phyloP scores from a whole-genome alignment of 2,888 invertebrate genomes.

The Neoitamus cyanurus region DNA sequence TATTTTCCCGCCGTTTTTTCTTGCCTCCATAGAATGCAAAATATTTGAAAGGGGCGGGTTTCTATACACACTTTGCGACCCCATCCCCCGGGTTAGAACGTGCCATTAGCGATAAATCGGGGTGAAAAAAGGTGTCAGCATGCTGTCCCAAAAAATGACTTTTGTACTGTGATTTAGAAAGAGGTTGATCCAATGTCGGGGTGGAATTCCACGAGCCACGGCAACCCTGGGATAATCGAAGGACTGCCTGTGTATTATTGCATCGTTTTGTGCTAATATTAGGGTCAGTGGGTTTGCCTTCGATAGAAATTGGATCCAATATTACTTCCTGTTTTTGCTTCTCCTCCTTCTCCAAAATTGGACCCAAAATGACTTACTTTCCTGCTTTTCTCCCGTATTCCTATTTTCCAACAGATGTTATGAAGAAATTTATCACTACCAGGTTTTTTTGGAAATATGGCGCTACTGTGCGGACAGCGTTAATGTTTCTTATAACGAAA shows the following conservation, averaged over 20 bases:
- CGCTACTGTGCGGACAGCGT: neutral
- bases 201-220: neutral
- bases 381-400: neutral
- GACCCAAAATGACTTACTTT: neutral
- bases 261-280: constrained; percentile 12
- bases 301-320: constrained; percentile 3
- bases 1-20: neutral
- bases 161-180: constrained; percentile 20
- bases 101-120: constrained; percentile 11
- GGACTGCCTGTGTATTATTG: constrained; percentile 15
- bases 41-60: neutral
- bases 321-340: neutral
- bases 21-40: neutral
- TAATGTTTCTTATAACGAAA: neutral
- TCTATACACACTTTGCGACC: neutral
- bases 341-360: neutral
- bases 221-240: constrained; percentile 19
- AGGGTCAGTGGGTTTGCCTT: constrained; percentile 7
- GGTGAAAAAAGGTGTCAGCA: neutral
- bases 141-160: constrained; percentile 6
- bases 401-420: neutral
- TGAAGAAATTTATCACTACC: neutral
- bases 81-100: neutral
- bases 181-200: neutral
- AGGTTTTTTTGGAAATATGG: neutral